Conservation (phyloP, 2,888 invertebrate species). For the Acanthoscelides obtectus region DNA sequence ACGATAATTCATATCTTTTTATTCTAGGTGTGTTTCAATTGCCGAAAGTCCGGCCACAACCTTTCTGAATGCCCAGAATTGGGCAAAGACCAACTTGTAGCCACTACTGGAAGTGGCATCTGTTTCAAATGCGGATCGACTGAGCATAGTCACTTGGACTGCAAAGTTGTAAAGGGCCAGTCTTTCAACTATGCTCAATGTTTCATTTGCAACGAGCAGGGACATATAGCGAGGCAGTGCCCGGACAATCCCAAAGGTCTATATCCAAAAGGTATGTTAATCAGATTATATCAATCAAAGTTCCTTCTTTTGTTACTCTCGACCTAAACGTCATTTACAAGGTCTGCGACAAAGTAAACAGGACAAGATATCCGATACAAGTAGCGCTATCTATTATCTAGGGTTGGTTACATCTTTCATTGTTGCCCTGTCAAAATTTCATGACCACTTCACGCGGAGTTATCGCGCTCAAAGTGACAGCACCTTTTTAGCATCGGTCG, state of each 20-base stretch:
- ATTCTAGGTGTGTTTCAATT: conserved; percentile 69
- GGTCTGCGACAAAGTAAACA: no score
- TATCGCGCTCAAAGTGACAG: no score
- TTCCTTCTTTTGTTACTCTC: no score
- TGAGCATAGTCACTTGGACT: conserved; percentile 74
- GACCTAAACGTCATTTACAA: no score
- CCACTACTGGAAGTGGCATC: conserved; percentile 57
- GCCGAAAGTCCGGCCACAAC: conserved; percentile 73
- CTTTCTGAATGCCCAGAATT: conserved; percentile 76
- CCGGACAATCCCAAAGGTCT: conserved; percentile 79
- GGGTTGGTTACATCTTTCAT: no score
- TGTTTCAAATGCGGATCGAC: conserved; percentile 90
- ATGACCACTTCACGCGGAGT: no score
- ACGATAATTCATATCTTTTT: no score
- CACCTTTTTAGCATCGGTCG: no score
- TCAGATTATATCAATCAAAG: no score
- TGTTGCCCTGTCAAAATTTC: no score
- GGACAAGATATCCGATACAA: no score
- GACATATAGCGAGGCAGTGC: conserved; percentile 84
- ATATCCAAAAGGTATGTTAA: conserved; percentile 67
- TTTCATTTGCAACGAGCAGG: conserved; percentile 82
- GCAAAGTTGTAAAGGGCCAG: conserved; percentile 61
- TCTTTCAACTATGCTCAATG: conserved; percentile 80
- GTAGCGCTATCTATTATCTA: no score
- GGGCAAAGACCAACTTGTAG: conserved; percentile 47